Evolutionary conservation across 2,113 vertebrate species (phyloP).

Genomic region (Coryphaenoides rupestris): DNA sequence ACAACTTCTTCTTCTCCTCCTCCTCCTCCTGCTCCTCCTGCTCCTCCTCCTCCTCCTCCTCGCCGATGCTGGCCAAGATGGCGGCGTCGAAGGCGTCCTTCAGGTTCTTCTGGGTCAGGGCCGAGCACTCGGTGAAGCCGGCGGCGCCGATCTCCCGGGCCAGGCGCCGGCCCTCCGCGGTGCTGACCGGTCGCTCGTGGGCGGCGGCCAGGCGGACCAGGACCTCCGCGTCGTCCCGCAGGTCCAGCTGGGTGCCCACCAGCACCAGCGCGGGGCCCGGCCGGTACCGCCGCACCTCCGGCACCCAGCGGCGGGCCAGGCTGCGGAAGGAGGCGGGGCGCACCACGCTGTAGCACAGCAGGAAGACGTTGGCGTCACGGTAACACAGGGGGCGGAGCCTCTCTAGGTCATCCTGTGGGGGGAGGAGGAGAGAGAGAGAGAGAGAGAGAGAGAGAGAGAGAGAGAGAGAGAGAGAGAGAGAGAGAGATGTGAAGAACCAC

Average conservation of each 20-base stretch:
- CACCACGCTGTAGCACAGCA: slow-evolving; percentile 90
- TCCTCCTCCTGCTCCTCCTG: slow-evolving; percentile 31
- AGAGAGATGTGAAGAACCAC: too few relatives aligned
- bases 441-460: neutral
- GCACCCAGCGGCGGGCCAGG: slow-evolving; percentile 78
- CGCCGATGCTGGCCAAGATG: slow-evolving; percentile 81
- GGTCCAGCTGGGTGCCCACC: slow-evolving; percentile 86
- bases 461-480: too few relatives aligned
- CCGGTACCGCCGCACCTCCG: slow-evolving; percentile 81
- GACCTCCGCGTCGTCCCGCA: slow-evolving; percentile 87
- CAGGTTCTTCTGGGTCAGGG: slow-evolving; percentile 93
- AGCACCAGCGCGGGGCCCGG: slow-evolving; percentile 81
- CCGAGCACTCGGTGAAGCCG: slow-evolving; percentile 82
- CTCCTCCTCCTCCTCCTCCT: slow-evolving; percentile 38
- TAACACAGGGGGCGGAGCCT: slow-evolving; percentile 86
- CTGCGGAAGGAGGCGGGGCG: slow-evolving; percentile 85
- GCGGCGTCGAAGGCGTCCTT: slow-evolving; percentile 89
- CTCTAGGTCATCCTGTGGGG: slow-evolving; percentile 82
- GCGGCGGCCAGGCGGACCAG: slow-evolving; percentile 82
- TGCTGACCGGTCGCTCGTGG: slow-evolving; percentile 78
- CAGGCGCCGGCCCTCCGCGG: slow-evolving; percentile 77
- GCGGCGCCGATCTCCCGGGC: slow-evolving; percentile 78
- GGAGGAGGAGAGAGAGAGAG: neutral
- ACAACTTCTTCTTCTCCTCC: slow-evolving; percentile 4
- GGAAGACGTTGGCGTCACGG: slow-evolving; percentile 82